phyloP scores from a whole-genome alignment of 2,888 invertebrate species.

The Drosophila dives region DNA sequence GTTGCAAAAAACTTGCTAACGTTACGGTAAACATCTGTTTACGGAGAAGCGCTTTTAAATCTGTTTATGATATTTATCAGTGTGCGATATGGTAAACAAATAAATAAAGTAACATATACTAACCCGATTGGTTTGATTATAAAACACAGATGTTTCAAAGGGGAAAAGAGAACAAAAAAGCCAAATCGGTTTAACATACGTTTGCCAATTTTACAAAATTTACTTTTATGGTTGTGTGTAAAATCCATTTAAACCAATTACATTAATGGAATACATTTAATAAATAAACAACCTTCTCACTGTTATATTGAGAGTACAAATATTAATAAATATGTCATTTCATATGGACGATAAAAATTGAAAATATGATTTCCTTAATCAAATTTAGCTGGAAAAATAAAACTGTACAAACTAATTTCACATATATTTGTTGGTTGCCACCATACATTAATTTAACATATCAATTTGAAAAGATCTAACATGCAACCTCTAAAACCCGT shows the following conservation, averaged over 20 bases:
- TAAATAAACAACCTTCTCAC: neutral
- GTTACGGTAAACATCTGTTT: neutral
- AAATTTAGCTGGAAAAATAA: neutral
- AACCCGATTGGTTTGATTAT: neutral
- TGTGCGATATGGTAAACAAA: constrained; percentile 6
- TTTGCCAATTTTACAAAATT: neutral
- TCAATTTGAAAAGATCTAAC: constrained; percentile 5
- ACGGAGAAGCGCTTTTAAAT: neutral
- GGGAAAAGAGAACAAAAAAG: neutral
- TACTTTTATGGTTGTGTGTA: neutral
- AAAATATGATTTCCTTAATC: neutral
- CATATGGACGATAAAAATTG: neutral
- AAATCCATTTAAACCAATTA: neutral
- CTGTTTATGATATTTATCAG: neutral
- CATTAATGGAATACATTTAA: neutral
- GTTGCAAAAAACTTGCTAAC: constrained; percentile 19
- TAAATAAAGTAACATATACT: constrained; percentile 2
- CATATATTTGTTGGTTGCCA: neutral
- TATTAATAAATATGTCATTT: neutral
- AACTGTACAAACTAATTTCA: neutral
- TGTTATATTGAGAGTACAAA: neutral
- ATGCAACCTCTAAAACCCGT: constrained; percentile 1
- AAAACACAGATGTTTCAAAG: neutral
- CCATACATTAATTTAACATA: neutral
- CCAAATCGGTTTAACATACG: accelerated